Base-by-base conservation (phyloP, 2,113 vertebrate genomes). In the Bolborhynchus lineola region DNA sequence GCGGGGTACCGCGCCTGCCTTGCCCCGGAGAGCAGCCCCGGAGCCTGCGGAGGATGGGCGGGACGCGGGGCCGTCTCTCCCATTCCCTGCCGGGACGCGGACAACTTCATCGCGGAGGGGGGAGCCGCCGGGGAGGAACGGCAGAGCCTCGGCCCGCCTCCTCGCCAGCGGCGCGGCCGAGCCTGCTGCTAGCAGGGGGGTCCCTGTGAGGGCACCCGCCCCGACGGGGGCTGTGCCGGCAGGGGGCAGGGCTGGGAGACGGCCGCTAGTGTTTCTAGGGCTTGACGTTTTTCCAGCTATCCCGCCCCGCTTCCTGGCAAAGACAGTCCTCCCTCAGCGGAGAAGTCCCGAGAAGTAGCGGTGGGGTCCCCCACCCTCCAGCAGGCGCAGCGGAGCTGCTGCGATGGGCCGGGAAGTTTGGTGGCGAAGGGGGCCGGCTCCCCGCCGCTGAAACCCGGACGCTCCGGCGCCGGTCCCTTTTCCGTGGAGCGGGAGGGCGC, bases 191-290 rank as follows among this genome's bases (percentile, higher is more conserved):
- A 25, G 78, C 68, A n/a, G 47, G 42, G 67, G 70, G 7, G 50
- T 91, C 76, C 88, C 79, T 53, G 65, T 35, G 50, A 80, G 33
- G 39, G 53, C 52, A 42, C 25, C 80, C 86, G 60, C 39, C 83
- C 79, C 70, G 60, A 46, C 76, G 68, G 93, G 76, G 87, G 80
- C 83, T 42, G 83, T 91, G 92, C 92, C 95, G 68, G 87, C 95
- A 94, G 96, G 90, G 90, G 96, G 95, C 90, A 94, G 95, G 90
- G 93, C 95, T 26, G 49, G 28, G 42, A 86, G 68, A 92, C 47
- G 88, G 70, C 88, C 67, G 83, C 89, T 44, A 24, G 72, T 44
- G 47, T 90, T 94, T 90, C 96, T 95, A 93, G 95, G 95, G 92
- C 86, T 91, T 93, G 96, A 93, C 95, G 96, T 93, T 92, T 94